Base-by-base conservation (phyloP, 1,140 invertebrate species). In the Drosophila burlai region DNA sequence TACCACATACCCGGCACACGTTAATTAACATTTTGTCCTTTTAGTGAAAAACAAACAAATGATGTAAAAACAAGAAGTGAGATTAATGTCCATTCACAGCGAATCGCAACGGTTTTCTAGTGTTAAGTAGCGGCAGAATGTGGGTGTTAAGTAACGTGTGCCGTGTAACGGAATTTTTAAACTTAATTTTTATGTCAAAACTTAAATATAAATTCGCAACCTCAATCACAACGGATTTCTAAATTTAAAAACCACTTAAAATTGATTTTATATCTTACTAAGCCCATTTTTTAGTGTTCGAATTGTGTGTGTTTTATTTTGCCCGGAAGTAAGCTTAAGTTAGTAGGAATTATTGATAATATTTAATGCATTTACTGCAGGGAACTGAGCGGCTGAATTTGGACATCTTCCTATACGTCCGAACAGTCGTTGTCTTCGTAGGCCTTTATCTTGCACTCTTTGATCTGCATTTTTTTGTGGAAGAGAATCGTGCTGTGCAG, bases 401-500 rank as follows among this genome's bases (percentile, higher is more conserved):
- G 10, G 11, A 11, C 11, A 31, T n/a, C 36, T 36, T 46, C n/a
- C 57, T 78, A 87, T 7, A 78, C 83, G 26, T 87, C 74, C 11
- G 81, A 87, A 52, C 85, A 83, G 66, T 90, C 78, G 47, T 73
- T 77, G 49, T 87, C 83, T n/a, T 87, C 84, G 18, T 68, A 90
- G 3, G 77, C 49, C 45, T 75, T 84, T 9, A 87, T 68, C 18
- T 72, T 63, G 63, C 75, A 79, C 24, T 92, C 83, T 9, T 79
- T 85, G 5, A 92, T 66, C 42, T 92, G 86, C 45, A 91, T 67
- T 10, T 89, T 84, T 66, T 92, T 92, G 42, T 92, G 87, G 13
- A 92, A 92, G 6, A 89, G 59, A 60, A 92, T 80, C 24, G 91
- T 68, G 40, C 71, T 73, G 5, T 85, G 86, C 43, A 91, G 26